Evolutionary conservation across 2,113 vertebrate genomes (phyloP), one percentile per base, ranked within the genome.

Genomic region (Pimephales promelas): DNA sequence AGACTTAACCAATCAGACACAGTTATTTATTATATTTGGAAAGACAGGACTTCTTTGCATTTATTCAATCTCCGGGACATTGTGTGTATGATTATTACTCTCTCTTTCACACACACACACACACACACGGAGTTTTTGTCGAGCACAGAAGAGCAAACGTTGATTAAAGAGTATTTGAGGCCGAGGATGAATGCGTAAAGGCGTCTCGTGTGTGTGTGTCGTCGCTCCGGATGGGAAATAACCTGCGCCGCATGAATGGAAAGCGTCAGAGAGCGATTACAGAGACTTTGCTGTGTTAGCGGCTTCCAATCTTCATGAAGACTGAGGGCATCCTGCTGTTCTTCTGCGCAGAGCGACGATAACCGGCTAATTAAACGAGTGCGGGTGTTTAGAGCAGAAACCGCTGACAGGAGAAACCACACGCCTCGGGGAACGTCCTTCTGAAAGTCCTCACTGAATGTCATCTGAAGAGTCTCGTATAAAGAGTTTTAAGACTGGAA

Each of bases 261-360:
- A 18, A 66, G 3, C 22, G 62, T 22, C 62, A 36, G 64, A 68
- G 31, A 68, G 64, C 20, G 31, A 68, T 68, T 68, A 68, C 31
- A 36, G 64, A 34, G 62, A 36, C 28, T 66, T 43, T 83, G 56
- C 62, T 82, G 16, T 43, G 57, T 18, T 43, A 75, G 52, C 28
- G 61, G 20, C 22, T 40, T 62, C 31, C 47, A 22, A 68, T 77
- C 81, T 31, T 76, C 26, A 22, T 20, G 45, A 45, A 40, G 71
- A 31, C 57, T 47, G 24, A 43, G 49, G 66, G n/a, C 20, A 10
- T 70, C 75, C 56, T 40, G 43, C 11, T 70, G n/a, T n/a, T 77
- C 52, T 52, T 24, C 28, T n/a, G 49, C 36, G 43, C 40, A 49
- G 56, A 64, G 57, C 62, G 20, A 31, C 43, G 84, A 66, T 66